These are phyloP conservation scores for Helicolenus hilgendorfi DNA, from an alignment of 2,797 vertebrate genomes.

Conservation along the genomic window DNA sequence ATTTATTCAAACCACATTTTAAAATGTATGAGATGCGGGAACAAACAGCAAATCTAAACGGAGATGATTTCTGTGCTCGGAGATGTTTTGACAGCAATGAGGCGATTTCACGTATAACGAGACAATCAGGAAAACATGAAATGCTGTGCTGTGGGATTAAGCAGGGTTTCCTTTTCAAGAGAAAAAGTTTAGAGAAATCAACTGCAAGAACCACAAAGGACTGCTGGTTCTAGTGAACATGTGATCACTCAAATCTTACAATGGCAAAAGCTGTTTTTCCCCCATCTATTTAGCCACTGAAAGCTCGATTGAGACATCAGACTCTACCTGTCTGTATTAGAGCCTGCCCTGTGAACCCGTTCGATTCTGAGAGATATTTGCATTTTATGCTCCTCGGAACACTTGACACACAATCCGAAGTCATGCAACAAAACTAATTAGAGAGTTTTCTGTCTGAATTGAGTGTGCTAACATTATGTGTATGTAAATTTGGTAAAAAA, in stretches of 20 bases:
- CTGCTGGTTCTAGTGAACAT: conserved; percentile 6
- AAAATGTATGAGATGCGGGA: conserved; percentile 71
- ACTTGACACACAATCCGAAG: background rate
- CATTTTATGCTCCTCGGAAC: background rate
- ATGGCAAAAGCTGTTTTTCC: conserved; percentile 1
- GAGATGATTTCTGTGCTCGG: conserved; percentile 59
- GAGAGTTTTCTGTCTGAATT: background rate
- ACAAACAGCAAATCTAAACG: conserved; percentile 68
- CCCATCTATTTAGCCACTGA: background rate
- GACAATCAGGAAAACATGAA: conserved; percentile 56
- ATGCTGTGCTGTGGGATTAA: conserved; percentile 37
- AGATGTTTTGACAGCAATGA: conserved; percentile 63
- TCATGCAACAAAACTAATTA: background rate
- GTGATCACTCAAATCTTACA: conserved; percentile 58
- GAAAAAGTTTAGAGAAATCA: conserved; percentile 43
- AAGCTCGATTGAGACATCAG: background rate
- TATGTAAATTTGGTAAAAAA: background rate
- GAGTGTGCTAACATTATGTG: background rate
- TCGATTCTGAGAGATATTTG: background rate
- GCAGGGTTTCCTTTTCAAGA: background rate
- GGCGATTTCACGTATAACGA: conserved; percentile 65
- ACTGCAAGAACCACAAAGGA: conserved; percentile 45
- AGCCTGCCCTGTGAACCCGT: background rate
- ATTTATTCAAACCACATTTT: conserved; percentile 64
- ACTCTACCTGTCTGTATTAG: background rate